Conservation (phyloP, 2,888 invertebrate species). For the Ditula angustiorana region DNA sequence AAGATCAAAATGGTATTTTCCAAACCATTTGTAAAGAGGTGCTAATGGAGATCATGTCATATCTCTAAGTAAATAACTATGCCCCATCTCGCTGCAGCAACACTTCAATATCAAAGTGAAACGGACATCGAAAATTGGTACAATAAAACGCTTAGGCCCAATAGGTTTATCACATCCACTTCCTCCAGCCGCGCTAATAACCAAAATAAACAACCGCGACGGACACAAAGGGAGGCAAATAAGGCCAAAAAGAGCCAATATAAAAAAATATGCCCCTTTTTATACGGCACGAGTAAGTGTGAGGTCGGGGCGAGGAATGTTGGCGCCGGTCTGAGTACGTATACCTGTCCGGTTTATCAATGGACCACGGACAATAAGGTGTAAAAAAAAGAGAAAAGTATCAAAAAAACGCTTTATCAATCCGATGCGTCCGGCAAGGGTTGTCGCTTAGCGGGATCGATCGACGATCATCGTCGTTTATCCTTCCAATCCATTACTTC, state of each 20-base stretch:
- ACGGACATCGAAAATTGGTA: conserved; percentile 80
- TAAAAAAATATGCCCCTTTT: conserved; percentile 83
- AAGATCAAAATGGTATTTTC: not conserved
- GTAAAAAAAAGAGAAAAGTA: conserved; percentile 74
- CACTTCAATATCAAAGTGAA: conserved; percentile 54
- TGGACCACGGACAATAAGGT: conserved; percentile 80
- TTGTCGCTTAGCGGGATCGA: conserved; percentile 64
- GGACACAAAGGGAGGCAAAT: conserved; percentile 80
- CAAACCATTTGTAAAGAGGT: conserved; percentile 50
- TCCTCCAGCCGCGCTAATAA: conserved; percentile 82
- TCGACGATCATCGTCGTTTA: conserved; percentile 31
- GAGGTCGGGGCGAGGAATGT: conserved; percentile 85
- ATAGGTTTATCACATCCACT: conserved; percentile 82
- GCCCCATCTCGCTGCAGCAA: conserved; percentile 46
- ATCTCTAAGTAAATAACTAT: conserved; percentile 60
- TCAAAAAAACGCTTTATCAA: conserved; percentile 83
- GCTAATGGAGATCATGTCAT: conserved; percentile 68
- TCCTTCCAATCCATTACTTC: conserved; percentile 36
- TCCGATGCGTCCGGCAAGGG: conserved; percentile 79
- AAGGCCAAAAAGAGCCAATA: conserved; percentile 82
- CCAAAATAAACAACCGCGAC: conserved; percentile 82
- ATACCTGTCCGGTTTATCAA: conserved; percentile 85
- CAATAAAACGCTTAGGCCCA: conserved; percentile 83
- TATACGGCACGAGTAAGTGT: conserved; percentile 82
- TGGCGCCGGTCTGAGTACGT: conserved; percentile 86